Evolutionary conservation across 2,797 vertebrate species (phyloP).

Genomic region (Hemitrygon akajei): DNA sequence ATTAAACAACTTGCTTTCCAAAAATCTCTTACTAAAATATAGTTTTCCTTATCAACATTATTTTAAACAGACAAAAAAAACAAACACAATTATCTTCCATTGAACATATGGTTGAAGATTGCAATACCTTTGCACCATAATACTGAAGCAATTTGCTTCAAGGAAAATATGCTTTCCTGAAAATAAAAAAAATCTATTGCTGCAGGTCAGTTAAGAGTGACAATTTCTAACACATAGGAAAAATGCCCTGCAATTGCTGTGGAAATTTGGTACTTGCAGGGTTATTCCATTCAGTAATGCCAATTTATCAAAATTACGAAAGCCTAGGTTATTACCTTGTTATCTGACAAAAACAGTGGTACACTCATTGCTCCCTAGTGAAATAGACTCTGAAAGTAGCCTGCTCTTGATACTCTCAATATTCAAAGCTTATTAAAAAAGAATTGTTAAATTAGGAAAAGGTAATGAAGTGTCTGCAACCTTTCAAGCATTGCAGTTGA

Average conservation of each 20-base stretch:
- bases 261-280: not conserved
- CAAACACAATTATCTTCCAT: not conserved
- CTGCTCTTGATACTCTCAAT: conserved; percentile 13
- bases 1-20: not conserved
- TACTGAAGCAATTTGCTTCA: not conserved
- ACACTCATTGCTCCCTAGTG: conserved; percentile 14
- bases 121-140: not conserved
- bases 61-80: not conserved
- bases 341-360: conserved; percentile 16
- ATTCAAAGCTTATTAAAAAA: conserved; percentile 33
- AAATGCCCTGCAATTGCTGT: not conserved
- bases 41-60: not conserved
- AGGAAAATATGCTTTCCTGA: not conserved
- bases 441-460: conserved; percentile 26
- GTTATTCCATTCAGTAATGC: not conserved
- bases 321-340: not conserved
- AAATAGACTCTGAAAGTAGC: conserved; percentile 16
- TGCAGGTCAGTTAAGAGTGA: conserved; percentile 5
- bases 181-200: not conserved
- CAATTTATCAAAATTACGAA: conserved; percentile 22
- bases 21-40: not conserved
- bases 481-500: conserved; percentile 1
- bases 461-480: conserved; percentile 32
- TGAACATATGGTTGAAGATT: not conserved
- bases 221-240: not conserved